A percentile compares a stretch with the other conserved stretches of the same genome.
phyloP scores from a whole-genome alignment of 2,888 invertebrate genomes.

The Melanophora roralis region DNA sequence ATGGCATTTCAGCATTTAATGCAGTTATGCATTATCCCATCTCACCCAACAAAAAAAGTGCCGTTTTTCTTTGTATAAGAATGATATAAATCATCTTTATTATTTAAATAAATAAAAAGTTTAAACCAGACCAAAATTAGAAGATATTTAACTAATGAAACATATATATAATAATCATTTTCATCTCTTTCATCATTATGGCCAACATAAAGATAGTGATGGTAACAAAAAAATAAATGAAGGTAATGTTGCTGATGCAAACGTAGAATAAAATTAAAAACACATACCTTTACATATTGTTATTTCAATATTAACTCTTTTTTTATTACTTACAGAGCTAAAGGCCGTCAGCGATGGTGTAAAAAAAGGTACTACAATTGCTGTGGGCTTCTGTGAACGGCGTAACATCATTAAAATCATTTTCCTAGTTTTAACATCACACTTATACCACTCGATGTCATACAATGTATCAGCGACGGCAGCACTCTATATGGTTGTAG shows the following conservation, averaged over 20 bases:
- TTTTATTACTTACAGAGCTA: constrained; percentile 70
- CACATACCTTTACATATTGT: constrained; percentile 10
- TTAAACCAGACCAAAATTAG: constrained; percentile 21
- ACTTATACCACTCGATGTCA: constrained; percentile 75
- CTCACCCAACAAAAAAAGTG: too few relatives aligned
- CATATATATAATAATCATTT: constrained; percentile 17
- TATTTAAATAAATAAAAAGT: constrained; percentile 4
- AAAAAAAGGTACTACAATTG: constrained; percentile 74
- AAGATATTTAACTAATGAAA: constrained; percentile 45
- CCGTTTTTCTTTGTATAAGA: too few relatives aligned
- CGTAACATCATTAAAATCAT: constrained; percentile 75
- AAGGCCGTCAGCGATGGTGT: constrained; percentile 73
- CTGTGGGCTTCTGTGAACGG: constrained; percentile 71
- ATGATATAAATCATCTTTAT: constrained; percentile 11
- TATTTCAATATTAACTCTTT: constrained; percentile 23
- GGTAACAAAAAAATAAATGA: neutral
- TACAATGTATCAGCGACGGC: constrained; percentile 72
- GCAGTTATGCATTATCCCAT: too few relatives aligned
- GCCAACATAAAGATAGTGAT: neutral
- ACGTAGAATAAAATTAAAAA: neutral
- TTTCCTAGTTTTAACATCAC: constrained; percentile 72
- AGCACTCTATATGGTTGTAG: constrained; percentile 67
- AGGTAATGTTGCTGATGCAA: constrained; percentile 10
- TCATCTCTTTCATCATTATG: neutral
- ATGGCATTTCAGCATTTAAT: too few relatives aligned